A percentile compares a stretch with the other conserved stretches of the same genome.
phyloP scores from a whole-genome alignment of 2,888 invertebrate species.

The Hyposoter didymator region DNA sequence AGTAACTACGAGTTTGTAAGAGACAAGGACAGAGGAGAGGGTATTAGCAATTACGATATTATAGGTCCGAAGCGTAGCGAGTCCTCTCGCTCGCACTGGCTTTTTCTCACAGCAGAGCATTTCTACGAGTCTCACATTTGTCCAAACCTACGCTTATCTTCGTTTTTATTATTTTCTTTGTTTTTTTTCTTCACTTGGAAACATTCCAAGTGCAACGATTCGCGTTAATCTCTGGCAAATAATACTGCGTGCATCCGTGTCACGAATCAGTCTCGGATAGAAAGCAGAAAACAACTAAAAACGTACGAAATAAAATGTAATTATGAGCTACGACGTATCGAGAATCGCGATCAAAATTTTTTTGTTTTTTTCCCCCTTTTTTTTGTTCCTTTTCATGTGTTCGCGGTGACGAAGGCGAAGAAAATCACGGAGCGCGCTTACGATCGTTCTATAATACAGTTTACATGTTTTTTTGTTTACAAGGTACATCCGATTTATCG shows the following conservation, averaged over 20 bases:
- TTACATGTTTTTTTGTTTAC: constrained; percentile 54
- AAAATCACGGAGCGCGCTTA: constrained; percentile 50
- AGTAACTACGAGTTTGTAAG: constrained; percentile 67
- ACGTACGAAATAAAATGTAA: constrained; percentile 18
- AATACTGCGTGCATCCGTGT: constrained; percentile 69
- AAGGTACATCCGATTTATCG: constrained; percentile 65
- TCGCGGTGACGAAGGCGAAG: constrained; percentile 2
- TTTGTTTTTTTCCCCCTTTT: constrained; percentile 12
- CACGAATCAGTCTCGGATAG: constrained; percentile 49
- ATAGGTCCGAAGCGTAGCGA: constrained; percentile 62
- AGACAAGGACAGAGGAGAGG: constrained; percentile 34
- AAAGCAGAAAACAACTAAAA: constrained; percentile 31
- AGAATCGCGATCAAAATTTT: constrained; percentile 31
- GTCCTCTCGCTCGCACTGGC: constrained; percentile 72
- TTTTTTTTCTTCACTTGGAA: background rate
- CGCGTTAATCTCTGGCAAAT: constrained; percentile 62
- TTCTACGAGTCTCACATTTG: constrained; percentile 57
- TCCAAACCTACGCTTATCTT: constrained; percentile 50
- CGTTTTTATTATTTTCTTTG: background rate
- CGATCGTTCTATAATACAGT: constrained; percentile 61
- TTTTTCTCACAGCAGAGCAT: constrained; percentile 59
- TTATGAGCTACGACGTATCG: constrained; percentile 19
- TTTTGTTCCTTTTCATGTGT: background rate
- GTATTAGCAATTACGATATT: constrained; percentile 44
- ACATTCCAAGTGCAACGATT: constrained; percentile 28